Conservation (phyloP, 2,888 invertebrate species). For the Nomada flava region DNA sequence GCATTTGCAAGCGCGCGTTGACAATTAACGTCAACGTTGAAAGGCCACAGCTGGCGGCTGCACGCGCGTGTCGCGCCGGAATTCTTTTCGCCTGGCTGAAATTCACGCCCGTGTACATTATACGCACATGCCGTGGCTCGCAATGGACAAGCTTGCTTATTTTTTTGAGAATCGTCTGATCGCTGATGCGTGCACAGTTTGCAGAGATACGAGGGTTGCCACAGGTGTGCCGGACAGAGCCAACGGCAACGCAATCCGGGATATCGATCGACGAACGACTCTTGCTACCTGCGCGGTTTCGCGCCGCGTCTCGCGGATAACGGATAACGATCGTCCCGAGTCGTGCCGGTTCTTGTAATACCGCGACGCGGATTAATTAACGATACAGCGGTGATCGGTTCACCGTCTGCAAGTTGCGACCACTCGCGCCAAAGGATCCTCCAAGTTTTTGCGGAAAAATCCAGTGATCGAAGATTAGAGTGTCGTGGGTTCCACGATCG, state of each 20-base stretch:
- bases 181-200: background rate
- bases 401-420: constrained; percentile 9
- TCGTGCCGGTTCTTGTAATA: constrained; percentile 65
- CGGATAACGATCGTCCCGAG: constrained; percentile 71
- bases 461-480: background rate
- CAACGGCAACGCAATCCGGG: constrained; percentile 31
- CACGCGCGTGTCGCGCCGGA: background rate
- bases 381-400: constrained; percentile 65
- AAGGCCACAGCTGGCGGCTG: constrained; percentile 20
- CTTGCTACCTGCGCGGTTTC: constrained; percentile 16
- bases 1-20: constrained; percentile 50
- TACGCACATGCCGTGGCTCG: background rate
- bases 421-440: constrained; percentile 4
- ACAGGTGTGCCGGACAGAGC: background rate
- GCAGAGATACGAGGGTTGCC: background rate
- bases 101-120: background rate
- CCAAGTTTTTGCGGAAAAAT: background rate
- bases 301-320: constrained; percentile 40
- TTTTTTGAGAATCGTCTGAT: background rate
- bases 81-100: constrained; percentile 23
- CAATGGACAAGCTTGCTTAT: too few relatives aligned
- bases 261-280: constrained; percentile 73
- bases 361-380: constrained; percentile 73
- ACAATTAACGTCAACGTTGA: constrained; percentile 58
- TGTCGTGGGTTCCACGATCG: background rate